Base-by-base conservation (phyloP, 2,888 invertebrate species). In the Hypselothyrea guttata region DNA sequence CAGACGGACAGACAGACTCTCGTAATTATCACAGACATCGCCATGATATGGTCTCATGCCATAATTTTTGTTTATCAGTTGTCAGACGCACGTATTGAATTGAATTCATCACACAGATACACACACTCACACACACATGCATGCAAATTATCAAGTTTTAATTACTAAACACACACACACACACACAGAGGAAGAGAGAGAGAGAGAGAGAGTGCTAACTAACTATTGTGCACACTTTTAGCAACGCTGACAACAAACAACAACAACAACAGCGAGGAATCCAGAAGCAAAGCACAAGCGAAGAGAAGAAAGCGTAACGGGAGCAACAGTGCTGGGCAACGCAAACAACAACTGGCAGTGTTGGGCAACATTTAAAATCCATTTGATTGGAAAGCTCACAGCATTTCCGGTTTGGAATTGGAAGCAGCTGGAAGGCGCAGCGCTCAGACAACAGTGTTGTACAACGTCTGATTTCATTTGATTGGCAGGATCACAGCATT, bases 131-230 rank as follows among this genome's bases (percentile, higher is more conserved):
- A 56, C 35, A 75, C 48, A 59, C 63, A 68, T 68, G 67, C 72
- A 85, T 62, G 64, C 82, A 62, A 75, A 77, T 77, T 79, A 77
- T 85, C 76, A 77, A 56, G 55, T 71, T 79, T 78, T 79, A 71
- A 78, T 85, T 84, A 72, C 54, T 58, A 62, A 57, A 68, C 44
- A 57, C 61, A 12, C 35, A 59, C 47, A 38, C 18, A 15, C 41
- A 45, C 44, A 37, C 18, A 34, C 13, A 40, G 45, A 35, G 22
- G 7, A 13, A 46, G 51, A 42, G 33, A 22, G 30, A 40, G 40
- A 66, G n/a, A 38, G 15, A 40, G 41, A 31, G n/a, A n/a, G n/a
- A n/a, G n/a, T n/a, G n/a, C n/a, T n/a, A 59, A 77, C 67, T 76
- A 85, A 76, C 57, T 75, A 38, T 57, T 61, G 53, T 69, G 38